A percentile compares a stretch with the other conserved stretches of the same genome.
Evolutionary conservation across 2,113 vertebrate genomes (phyloP).

Genomic region (Anoura caudifer): DNA sequence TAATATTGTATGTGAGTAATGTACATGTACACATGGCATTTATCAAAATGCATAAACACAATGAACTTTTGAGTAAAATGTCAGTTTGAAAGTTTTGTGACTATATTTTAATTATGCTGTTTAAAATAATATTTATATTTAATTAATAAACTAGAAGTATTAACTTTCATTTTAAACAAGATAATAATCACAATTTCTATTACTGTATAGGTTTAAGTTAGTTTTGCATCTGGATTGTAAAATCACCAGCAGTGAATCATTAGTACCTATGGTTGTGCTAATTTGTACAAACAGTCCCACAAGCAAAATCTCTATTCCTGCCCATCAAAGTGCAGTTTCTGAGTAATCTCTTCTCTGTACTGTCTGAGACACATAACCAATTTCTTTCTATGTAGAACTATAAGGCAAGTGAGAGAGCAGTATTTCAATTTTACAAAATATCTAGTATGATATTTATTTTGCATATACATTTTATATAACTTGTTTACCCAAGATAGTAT

Average conservation of each 20-base stretch:
- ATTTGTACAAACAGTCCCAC: fast-evolving
- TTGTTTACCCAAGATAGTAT: background rate
- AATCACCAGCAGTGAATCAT: fast-evolving
- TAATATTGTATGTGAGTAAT: background rate
- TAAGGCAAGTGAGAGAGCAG: background rate
- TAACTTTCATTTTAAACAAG: background rate
- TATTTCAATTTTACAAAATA: background rate
- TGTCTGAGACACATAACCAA: background rate
- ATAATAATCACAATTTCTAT: background rate
- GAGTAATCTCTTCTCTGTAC: background rate
- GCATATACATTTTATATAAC: background rate
- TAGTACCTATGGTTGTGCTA: fast-evolving
- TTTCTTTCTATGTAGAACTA: background rate
- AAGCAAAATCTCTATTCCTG: background rate
- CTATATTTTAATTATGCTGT: background rate
- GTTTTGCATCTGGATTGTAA: background rate
- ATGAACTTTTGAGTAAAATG: background rate
- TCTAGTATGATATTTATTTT: background rate
- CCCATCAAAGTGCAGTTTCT: background rate
- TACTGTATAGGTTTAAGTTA: background rate
- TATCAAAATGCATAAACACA: background rate
- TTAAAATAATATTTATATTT: background rate
- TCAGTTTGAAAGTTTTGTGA: background rate
- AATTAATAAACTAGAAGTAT: background rate
- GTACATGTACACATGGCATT: background rate